These are phyloP conservation scores for Phenganax subtilis DNA, from an alignment of 92 coral and sea anemone species.

Conservation along the genomic window DNA sequence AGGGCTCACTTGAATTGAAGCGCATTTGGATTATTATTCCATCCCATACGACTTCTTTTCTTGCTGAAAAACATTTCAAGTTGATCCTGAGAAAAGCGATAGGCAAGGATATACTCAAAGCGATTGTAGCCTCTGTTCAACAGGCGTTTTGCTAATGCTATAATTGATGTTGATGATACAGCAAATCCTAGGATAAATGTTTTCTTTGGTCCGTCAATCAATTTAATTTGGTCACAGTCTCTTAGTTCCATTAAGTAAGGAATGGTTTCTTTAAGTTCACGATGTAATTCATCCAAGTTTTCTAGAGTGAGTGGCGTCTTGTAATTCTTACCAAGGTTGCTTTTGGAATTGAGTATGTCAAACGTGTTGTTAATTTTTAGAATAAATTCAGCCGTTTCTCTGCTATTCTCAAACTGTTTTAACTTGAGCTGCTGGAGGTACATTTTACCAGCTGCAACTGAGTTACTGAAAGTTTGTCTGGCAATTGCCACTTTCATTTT, in stretches of 20 bases:
- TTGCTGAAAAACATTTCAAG: conserved; percentile 16
- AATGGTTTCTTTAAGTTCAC: conserved; percentile 1
- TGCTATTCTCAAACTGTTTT: background rate
- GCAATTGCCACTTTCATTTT: conserved; percentile 23
- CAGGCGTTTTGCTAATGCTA: conserved; percentile 14
- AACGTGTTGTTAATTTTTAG: conserved; percentile 4
- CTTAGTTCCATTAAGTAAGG: background rate
- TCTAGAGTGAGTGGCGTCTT: background rate
- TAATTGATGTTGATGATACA: conserved; percentile 9
- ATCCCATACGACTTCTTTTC: conserved; percentile 14
- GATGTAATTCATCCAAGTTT: background rate
- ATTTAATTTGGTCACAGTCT: conserved; percentile 3
- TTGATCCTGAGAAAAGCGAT: conserved; percentile 27
- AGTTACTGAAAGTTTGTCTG: conserved; percentile 13
- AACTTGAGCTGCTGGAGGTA: background rate
- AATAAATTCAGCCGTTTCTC: conserved; percentile 12
- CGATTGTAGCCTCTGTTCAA: background rate
- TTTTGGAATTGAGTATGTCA: conserved; percentile 15
- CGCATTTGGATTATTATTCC: conserved; percentile 10
- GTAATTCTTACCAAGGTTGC: conserved; percentile 11
- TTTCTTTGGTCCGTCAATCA: conserved; percentile 22
- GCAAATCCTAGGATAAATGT: conserved; percentile 14
- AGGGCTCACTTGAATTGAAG: conserved; percentile 21
- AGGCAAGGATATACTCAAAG: conserved; percentile 12
- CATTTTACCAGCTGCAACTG: conserved; percentile 36